Conservation (phyloP, 2,113 vertebrate species). For the Oreamnos americanus region DNA sequence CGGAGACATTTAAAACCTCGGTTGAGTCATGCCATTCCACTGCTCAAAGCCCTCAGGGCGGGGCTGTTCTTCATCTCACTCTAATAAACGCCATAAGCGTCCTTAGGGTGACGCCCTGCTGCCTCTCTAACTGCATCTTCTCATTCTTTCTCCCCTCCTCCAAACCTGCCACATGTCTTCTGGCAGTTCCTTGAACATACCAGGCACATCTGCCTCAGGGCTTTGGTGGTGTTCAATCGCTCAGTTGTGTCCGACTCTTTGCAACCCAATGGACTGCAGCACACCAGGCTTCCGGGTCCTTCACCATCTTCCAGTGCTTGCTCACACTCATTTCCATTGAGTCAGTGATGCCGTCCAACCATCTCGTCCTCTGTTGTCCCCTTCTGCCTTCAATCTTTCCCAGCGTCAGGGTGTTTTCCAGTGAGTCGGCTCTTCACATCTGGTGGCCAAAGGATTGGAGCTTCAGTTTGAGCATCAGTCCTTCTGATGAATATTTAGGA, state of each 20-base stretch:
- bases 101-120: background rate
- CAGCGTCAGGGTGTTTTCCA: background rate
- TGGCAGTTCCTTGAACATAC: background rate
- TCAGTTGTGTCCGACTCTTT: background rate
- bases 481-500: background rate
- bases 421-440: background rate
- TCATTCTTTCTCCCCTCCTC: background rate
- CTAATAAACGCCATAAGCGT: background rate
- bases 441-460: background rate
- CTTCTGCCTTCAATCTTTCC: background rate
- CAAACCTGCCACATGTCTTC: background rate
- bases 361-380: background rate
- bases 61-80: background rate
- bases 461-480: background rate
- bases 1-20: background rate
- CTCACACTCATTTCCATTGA: background rate
- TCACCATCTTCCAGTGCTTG: background rate
- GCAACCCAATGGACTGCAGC: background rate
- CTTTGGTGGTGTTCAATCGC: background rate
- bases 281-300: background rate
- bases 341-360: background rate
- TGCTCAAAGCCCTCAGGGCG: background rate
- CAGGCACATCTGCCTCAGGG: background rate
- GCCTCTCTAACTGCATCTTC: background rate
- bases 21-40: background rate